Percentiles rank a stretch among this genome's conserved stretches.
Evolutionary conservation across 2,113 vertebrate genomes (phyloP).

Genomic region (Glaucomys volans): DNA sequence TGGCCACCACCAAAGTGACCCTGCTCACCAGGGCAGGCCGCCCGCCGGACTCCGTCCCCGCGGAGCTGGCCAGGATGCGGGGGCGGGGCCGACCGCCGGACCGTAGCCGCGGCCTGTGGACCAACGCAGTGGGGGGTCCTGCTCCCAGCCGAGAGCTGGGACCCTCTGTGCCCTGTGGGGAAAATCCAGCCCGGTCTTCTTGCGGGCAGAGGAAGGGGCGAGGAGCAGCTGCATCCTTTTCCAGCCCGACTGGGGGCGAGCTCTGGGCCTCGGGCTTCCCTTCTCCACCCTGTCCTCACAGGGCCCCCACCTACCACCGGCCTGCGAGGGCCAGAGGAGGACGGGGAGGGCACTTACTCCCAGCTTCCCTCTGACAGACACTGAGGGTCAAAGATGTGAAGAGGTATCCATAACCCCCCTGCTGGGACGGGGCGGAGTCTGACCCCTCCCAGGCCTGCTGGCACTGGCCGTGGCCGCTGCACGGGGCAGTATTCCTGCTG

Average conservation of each 20-base stretch:
- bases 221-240: background rate
- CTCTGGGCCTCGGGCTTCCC: background rate
- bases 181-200: background rate
- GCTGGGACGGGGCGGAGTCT: background rate
- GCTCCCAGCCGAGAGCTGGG: background rate
- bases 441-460: background rate
- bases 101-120: background rate
- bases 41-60: background rate
- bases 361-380: background rate
- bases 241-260: no score
- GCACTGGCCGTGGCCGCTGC: no score
- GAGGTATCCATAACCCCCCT: no score
- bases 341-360: no score
- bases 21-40: background rate
- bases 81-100: background rate
- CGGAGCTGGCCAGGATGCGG: background rate
- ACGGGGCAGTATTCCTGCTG: background rate
- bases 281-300: background rate
- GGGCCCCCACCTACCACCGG: background rate
- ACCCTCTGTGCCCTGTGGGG: background rate
- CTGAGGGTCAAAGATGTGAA: background rate
- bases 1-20: background rate
- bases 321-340: background rate
- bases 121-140: background rate
- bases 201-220: accelerated